Percentiles rank a stretch among this genome's conserved stretches.
Evolutionary conservation across 2,113 vertebrate species (phyloP).

Genomic region (Anas platyrhynchos): DNA sequence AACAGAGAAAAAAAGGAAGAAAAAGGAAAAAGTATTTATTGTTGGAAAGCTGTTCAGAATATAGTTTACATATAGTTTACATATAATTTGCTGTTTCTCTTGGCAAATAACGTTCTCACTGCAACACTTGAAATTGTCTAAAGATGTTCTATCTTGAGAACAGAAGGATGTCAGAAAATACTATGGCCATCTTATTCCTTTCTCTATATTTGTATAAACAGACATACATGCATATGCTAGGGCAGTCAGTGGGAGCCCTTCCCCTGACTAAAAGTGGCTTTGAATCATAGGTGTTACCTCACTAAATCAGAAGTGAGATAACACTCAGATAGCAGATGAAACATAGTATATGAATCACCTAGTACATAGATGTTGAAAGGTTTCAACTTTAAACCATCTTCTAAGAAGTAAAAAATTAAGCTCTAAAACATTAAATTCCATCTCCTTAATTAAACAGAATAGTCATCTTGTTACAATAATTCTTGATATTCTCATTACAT

Average conservation of each 20-base stretch:
- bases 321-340: not conserved
- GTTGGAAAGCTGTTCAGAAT: constrained; percentile 25
- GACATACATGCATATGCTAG: not conserved
- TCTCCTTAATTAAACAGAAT: not conserved
- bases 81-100: constrained; percentile 24
- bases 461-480: not conserved
- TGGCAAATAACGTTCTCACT: constrained; percentile 1
- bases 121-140: constrained; percentile 10
- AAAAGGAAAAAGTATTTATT: not conserved
- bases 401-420: not conserved
- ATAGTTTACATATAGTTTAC: not conserved
- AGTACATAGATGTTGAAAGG: not conserved
- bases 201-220: not conserved
- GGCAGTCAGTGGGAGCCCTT: not conserved
- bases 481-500: not conserved
- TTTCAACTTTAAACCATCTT: not conserved
- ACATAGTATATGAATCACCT: not conserved
- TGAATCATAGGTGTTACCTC: not conserved
- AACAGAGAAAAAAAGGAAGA: not conserved
- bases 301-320: not conserved
- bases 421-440: not conserved
- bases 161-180: not conserved
- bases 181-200: not conserved
- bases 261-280: not conserved
- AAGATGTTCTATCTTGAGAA: not conserved